phyloP scores from a whole-genome alignment of 2,113 vertebrate genomes.

The Dolichotis patagonum region DNA sequence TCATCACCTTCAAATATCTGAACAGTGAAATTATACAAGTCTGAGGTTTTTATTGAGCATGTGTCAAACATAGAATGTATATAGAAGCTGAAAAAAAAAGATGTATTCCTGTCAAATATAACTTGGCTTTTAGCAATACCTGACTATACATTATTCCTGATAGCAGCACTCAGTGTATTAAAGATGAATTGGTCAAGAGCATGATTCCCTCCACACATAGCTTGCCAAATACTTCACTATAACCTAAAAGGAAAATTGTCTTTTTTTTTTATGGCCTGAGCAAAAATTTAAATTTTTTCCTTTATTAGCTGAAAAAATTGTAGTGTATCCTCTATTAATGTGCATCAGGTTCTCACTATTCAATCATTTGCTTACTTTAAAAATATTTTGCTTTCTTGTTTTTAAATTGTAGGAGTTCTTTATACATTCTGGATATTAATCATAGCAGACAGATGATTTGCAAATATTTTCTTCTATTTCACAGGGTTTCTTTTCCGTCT shows the following conservation, averaged over 20 bases:
- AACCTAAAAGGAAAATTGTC: neutral
- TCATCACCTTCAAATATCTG: conserved; percentile 8
- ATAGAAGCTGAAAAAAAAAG: conserved; percentile 15
- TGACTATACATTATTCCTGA: neutral
- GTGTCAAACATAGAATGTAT: conserved; percentile 47
- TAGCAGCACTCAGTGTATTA: neutral
- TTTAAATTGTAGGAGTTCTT: neutral
- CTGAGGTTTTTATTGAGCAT: conserved; percentile 38
- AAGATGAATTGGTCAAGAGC: neutral
- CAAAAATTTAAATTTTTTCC: neutral
- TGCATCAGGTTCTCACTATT: neutral
- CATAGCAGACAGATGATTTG: neutral
- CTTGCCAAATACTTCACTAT: neutral
- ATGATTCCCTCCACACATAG: neutral
- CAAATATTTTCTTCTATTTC: neutral
- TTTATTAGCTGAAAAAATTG: conserved; percentile 30
- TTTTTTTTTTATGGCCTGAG: conserved; percentile 15
- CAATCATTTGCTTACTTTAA: neutral
- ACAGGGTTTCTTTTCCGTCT: neutral
- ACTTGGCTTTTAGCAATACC: neutral
- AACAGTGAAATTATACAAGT: conserved; percentile 13
- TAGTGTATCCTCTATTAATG: neutral
- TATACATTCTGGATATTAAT: neutral
- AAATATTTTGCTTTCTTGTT: neutral
- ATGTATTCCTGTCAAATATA: neutral